Evolutionary conservation across 2,113 vertebrate species (phyloP), one percentile per base, ranked within the genome.

Genomic region (Mohoua ochrocephala): DNA sequence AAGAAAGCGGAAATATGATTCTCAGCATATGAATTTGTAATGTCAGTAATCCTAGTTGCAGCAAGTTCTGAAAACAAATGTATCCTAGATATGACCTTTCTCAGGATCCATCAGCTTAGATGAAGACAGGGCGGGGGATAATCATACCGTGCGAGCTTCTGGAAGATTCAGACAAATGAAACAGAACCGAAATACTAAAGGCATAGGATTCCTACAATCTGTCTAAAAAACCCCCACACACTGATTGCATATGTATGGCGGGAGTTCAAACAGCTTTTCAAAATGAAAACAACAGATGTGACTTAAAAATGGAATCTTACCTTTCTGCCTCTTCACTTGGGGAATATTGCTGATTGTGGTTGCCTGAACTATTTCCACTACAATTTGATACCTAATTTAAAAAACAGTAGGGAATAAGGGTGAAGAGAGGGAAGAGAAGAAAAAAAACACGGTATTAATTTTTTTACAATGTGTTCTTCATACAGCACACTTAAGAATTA

Each of bases 341-440:
- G 99, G 99, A 95, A 99, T 98, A 97, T 98, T 99, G 98, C 99
- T 99, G 98, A 99, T 99, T 84, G 99, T 99, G 49, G 99, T 99
- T 89, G 99, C 99, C 84, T 99, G 99, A 97, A 99, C 99, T 93
- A 99, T 99, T 98, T 99, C 99, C 92, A 99, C 99, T 95, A 99
- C 99, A 96, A 99, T 99, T 95, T 99, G 99, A 98, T 99, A 99
- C 98, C 99, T 99, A 83, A 91, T 95, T 94, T 97, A 47, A 91
- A 74, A 97, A 68, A 96, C 33, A 95, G 49, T 20, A 71, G 47
- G 57, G 41, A 30, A 65, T 39, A 76, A 69, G 75, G 71, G 39
- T 73, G 33, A 84, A 88, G 59, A 85, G 30, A 65, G 41, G 44
- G 33, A 57, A 42, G 20, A 90, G 37, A 82, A 84, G 28, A 61